These are phyloP conservation scores for Daptonema setosum DNA, from an alignment of 2,888 invertebrate species.

Conservation along the genomic window DNA sequence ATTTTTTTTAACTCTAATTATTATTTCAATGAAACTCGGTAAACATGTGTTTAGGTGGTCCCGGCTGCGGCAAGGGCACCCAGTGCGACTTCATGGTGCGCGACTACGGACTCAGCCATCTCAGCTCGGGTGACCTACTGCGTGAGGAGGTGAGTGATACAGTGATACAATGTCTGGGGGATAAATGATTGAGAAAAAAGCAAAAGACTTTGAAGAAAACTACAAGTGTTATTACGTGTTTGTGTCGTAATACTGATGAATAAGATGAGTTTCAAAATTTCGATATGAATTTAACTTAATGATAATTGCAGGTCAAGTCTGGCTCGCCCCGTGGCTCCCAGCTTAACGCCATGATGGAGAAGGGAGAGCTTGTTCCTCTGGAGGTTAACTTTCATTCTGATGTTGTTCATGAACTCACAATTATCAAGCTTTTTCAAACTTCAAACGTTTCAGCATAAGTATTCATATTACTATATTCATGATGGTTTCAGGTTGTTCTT, in stretches of 20 bases:
- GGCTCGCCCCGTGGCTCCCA: constrained; percentile 39
- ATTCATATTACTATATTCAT: too few species aligned
- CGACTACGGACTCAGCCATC: constrained; percentile 51
- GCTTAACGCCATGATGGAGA: constrained; percentile 39
- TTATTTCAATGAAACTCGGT: too few species aligned
- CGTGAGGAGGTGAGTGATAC: constrained; percentile 38
- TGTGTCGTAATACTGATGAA: too few species aligned
- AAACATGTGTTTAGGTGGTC: constrained; percentile 48
- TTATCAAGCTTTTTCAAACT: too few species aligned
- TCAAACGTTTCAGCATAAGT: too few species aligned
- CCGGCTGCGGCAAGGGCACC: constrained; percentile 66
- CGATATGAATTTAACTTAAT: too few species aligned
- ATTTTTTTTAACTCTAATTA: too few species aligned
- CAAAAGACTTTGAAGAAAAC: too few species aligned
- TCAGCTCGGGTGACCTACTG: constrained; percentile 55
- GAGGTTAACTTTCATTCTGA: background rate
- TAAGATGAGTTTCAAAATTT: too few species aligned
- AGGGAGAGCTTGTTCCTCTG: constrained; percentile 54
- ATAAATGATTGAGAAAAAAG: too few species aligned
- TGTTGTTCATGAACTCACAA: background rate
- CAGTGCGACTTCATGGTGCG: constrained; percentile 45
- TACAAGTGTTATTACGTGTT: too few species aligned
- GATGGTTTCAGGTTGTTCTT: constrained; percentile 53
- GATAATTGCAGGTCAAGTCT: constrained; percentile 29
- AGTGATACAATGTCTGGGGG: too few species aligned